A percentile compares a stretch with the other conserved stretches of the same genome.
Conservation (phyloP, 1,140 invertebrate genomes). For the Orius insidiosus region DNA sequence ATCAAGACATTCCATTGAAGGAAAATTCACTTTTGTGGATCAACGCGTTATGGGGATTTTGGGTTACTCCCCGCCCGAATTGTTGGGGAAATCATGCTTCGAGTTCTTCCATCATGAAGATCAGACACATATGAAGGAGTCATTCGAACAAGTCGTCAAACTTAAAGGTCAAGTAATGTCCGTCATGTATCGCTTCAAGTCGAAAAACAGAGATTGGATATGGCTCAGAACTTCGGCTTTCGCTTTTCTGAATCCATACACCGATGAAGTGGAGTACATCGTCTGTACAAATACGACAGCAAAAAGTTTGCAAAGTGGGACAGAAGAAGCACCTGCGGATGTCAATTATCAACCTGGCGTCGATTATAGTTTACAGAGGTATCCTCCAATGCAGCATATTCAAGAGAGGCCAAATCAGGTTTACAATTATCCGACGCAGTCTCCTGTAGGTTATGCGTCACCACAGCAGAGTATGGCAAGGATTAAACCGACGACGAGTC, state of each 20-base stretch:
- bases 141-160: slow-evolving; percentile 92
- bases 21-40: slow-evolving; percentile 97
- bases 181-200: slow-evolving; percentile 85
- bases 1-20: slow-evolving; percentile 82
- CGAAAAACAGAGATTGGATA: slow-evolving; percentile 86
- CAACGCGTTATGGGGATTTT: slow-evolving; percentile 81
- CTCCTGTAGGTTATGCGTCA: slow-evolving; percentile 19
- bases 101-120: slow-evolving; percentile 95
- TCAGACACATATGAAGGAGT: slow-evolving; percentile 90
- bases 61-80: slow-evolving; percentile 82
- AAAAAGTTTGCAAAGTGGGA: slow-evolving; percentile 43
- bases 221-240: slow-evolving; percentile 91
- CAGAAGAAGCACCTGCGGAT: slow-evolving; percentile 23
- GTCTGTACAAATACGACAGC: slow-evolving; percentile 89
- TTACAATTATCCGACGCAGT: slow-evolving; percentile 11
- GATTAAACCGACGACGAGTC: slow-evolving; percentile 46
- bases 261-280: slow-evolving; percentile 94
- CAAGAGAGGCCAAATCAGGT: slow-evolving; percentile 3
- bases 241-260: slow-evolving; percentile 93
- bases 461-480: slow-evolving; percentile 35
- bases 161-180: slow-evolving; percentile 91
- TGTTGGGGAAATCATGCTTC: slow-evolving; percentile 87
- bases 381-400: slow-evolving; percentile 19
- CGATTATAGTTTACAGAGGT: slow-evolving; percentile 55
- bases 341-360: slow-evolving; percentile 34